Evolutionary conservation across 2,797 vertebrate genomes (phyloP), one percentile per base, ranked within the genome.

Genomic region (Sebastes itinus): DNA sequence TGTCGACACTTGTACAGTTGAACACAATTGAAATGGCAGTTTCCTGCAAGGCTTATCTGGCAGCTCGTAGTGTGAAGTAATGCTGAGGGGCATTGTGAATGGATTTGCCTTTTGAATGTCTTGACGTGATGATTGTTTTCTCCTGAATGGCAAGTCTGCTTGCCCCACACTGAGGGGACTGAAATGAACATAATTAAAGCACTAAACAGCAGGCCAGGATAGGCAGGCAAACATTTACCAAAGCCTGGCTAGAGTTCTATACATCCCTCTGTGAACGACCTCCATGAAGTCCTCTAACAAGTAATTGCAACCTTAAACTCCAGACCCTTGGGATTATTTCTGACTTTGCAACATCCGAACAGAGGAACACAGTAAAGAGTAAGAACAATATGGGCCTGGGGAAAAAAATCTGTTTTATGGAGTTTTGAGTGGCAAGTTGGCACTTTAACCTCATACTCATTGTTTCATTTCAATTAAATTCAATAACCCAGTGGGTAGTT

Each of bases 91-190:
- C 64, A 80, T 61, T 68, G 66, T 56, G 49, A 75, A 70, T 72
- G 68, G 73, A 74, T 81, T 74, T 75, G 72, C 60, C 73, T 78
- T 84, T 80, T 80, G 56, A 84, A 70, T 69, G 72, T 62, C 67
- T 66, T 30, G 38, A 82, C 42, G 55, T 70, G n/a, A 69, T 70
- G 33, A 55, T 72, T 67, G 63, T 66, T 67, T 52, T 22, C 25
- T 11, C 9, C 16, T 69, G 28, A 82, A 70, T 59, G 52, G 42
- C 25, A 72, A 46, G 63, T 75, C 69, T 81, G 14, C 32, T 58
- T 6, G 20, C 62, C 59, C 75, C 30, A 55, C 20, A 13, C 35
- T n/a, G 23, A 74, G 49, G 49, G 71, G 28, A 73, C 3, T 14
- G 28, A 63, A 64, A 78, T 8, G 7, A 71, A 28, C 49, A 59